phyloP scores from a whole-genome alignment of 2,888 invertebrate species.

The Pemphredon lugubris region DNA sequence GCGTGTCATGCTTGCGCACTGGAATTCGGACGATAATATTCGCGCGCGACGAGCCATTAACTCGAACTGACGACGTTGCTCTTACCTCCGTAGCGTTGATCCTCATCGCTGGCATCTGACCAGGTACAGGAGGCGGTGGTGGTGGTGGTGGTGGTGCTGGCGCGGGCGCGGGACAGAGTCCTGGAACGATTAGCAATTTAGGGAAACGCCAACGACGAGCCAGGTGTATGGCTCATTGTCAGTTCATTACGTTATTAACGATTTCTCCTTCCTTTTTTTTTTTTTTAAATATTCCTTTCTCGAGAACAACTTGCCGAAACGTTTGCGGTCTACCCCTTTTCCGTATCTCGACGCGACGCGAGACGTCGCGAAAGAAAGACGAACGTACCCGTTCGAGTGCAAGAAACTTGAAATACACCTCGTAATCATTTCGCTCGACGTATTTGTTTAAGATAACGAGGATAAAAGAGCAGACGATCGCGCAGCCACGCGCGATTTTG shows the following conservation, averaged over 20 bases:
- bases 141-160: slow-evolving; percentile 85
- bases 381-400: too few species aligned
- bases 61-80: slow-evolving; percentile 13
- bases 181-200: slow-evolving; percentile 64
- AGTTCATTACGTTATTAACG: background rate
- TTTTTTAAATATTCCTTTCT: background rate
- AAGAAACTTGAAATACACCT: too few species aligned
- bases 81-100: slow-evolving; percentile 82
- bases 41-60: slow-evolving; percentile 30
- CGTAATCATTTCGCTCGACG: background rate
- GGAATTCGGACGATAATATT: slow-evolving; percentile 2
- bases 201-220: slow-evolving; percentile 45
- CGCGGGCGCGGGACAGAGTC: slow-evolving; percentile 78
- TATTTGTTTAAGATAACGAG: slow-evolving; percentile 11
- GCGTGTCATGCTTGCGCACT: slow-evolving; percentile 5
- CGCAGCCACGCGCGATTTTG: background rate
- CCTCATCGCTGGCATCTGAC: slow-evolving; percentile 82
- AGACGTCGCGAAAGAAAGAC: too few species aligned
- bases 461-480: background rate
- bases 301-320: too few species aligned
- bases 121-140: slow-evolving; percentile 83
- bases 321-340: too few species aligned
- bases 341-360: too few species aligned
- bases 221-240: slow-evolving; percentile 1
- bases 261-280: background rate